phyloP scores from a whole-genome alignment of 1,140 invertebrate genomes.

The Cydia splendana region DNA sequence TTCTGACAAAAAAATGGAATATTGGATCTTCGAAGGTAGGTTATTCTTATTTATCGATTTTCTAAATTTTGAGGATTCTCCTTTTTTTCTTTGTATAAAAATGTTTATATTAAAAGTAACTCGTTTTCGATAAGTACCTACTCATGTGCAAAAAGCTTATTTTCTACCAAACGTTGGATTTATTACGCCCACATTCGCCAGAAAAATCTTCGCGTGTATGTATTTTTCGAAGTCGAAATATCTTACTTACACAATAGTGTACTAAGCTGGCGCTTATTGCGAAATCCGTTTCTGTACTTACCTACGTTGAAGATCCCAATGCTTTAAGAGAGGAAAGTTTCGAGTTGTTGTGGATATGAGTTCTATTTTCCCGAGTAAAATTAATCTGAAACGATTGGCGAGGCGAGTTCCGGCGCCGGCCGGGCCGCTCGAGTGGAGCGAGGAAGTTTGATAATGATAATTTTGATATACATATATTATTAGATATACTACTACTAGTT shows the following conservation, averaged over 20 bases:
- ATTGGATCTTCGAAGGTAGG: too few relatives aligned
- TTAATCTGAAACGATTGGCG: conserved; percentile 12
- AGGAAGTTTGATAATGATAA: too few relatives aligned
- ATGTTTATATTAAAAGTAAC: too few relatives aligned
- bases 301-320: not conserved
- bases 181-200: not conserved
- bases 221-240: not conserved
- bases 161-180: not conserved
- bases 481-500: too few relatives aligned
- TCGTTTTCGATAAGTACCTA: not conserved
- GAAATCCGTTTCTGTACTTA: not conserved
- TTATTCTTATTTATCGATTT: too few relatives aligned
- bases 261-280: conserved; percentile 3
- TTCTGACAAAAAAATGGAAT: too few relatives aligned
- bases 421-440: not conserved
- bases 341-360: not conserved
- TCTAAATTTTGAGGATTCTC: too few relatives aligned
- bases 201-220: not conserved
- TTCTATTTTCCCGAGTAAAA: conserved; percentile 26
- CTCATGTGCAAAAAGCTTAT: not conserved
- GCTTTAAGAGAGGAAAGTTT: not conserved
- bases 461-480: too few relatives aligned
- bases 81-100: not conserved
- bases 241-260: conserved; percentile 4
- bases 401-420: not conserved